phyloP scores from a whole-genome alignment of 2,113 vertebrate genomes.

The Micronisus gabar region DNA sequence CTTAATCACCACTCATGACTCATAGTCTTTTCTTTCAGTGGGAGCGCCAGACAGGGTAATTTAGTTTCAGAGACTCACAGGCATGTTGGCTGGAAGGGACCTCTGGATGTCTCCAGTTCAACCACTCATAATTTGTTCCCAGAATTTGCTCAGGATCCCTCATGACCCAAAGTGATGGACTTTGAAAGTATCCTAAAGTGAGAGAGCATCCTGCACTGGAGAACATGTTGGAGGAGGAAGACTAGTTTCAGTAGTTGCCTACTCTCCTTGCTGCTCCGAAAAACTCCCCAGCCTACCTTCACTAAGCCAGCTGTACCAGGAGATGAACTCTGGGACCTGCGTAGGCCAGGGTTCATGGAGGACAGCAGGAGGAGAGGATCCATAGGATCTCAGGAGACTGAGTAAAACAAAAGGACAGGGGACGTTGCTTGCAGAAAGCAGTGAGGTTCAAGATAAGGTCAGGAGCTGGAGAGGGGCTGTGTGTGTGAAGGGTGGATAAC shows the following conservation, averaged over 20 bases:
- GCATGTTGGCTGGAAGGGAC: neutral
- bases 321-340: neutral
- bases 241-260: neutral
- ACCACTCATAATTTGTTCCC: neutral
- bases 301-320: neutral
- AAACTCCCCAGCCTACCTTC: neutral
- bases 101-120: neutral
- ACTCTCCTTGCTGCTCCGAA: neutral
- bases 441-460: neutral
- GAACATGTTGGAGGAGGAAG: neutral
- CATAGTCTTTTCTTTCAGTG: constrained; percentile 25
- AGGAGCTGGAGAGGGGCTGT: neutral
- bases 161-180: neutral
- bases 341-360: neutral
- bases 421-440: neutral
- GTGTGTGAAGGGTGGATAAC: neutral
- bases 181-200: neutral
- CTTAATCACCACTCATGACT: constrained; percentile 43
- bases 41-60: constrained; percentile 13
- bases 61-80: neutral
- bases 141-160: neutral
- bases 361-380: neutral
- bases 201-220: neutral
- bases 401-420: neutral
- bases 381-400: neutral